A percentile compares a stretch with the other conserved stretches of the same genome.
Conservation (phyloP, 1,140 invertebrate species). For the Neuroterus valhalla region DNA sequence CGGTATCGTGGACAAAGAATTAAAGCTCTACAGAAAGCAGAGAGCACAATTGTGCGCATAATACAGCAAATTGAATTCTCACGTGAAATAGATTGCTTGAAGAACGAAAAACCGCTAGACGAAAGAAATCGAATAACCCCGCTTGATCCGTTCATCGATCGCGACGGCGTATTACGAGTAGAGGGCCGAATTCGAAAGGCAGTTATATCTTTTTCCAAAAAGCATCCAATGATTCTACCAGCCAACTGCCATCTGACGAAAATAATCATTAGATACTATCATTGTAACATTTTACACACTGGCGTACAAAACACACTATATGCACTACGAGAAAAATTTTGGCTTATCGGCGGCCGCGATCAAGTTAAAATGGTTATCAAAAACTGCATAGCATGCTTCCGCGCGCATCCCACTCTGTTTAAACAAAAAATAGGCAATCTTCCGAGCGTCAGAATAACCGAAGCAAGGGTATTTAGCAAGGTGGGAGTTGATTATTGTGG, state of each 20-base stretch:
- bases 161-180: no score
- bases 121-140: constrained; percentile 4
- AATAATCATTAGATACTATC: constrained; percentile 57
- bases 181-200: constrained; percentile 61
- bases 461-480: no score
- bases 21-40: no score
- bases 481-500: constrained; percentile 66
- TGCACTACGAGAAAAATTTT: no score
- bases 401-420: constrained; percentile 21
- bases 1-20: no score
- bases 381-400: no score
- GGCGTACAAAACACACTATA: no score
- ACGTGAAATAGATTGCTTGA: constrained; percentile 14
- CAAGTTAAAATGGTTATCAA: no score
- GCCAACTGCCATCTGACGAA: no score
- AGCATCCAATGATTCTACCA: constrained; percentile 70
- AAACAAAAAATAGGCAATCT: constrained; percentile 62
- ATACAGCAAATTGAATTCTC: no score
- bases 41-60: no score
- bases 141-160: constrained; percentile 66
- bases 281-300: constrained; percentile 52
- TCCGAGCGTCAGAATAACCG: constrained; percentile 43
- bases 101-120: neutral
- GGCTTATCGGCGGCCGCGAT: no score
- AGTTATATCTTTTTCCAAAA: constrained; percentile 54